A percentile compares a stretch with the other conserved stretches of the same genome.
Conservation (phyloP, 2,113 vertebrate genomes). For the Irena cyanogastra region DNA sequence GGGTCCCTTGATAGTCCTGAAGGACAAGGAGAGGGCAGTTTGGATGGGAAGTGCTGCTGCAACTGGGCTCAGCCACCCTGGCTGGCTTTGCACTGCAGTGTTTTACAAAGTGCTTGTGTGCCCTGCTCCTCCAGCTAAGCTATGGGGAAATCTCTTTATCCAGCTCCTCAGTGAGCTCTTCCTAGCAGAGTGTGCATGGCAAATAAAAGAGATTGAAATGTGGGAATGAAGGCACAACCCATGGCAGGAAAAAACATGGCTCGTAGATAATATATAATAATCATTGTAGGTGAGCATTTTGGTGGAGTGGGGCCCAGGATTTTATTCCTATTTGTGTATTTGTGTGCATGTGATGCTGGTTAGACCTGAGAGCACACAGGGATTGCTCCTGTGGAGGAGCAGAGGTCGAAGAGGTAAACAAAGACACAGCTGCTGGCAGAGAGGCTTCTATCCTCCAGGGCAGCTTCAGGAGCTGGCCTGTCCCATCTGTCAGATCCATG, state of each 20-base stretch:
- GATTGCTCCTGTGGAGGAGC: background rate
- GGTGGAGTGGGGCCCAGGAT: background rate
- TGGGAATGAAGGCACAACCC: background rate
- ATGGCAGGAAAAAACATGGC: background rate
- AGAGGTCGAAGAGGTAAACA: background rate
- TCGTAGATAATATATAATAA: background rate
- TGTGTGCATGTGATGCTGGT: background rate
- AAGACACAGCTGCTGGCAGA: conserved; percentile 21
- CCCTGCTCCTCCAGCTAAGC: background rate
- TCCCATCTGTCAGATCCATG: conserved; percentile 21
- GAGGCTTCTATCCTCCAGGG: background rate
- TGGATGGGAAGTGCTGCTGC: background rate
- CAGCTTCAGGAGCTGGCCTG: conserved; percentile 9
- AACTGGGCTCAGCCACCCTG: background rate
- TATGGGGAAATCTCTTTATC: background rate
- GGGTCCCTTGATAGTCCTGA: background rate
- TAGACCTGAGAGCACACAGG: background rate
- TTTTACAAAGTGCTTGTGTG: background rate
- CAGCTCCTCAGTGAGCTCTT: background rate
- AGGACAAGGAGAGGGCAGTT: background rate
- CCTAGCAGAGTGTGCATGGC: background rate
- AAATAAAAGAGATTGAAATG: background rate
- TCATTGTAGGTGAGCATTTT: background rate
- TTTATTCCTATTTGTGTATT: background rate
- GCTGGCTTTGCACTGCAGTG: background rate